Conservation (phyloP, 2,888 invertebrate species). For the Heteromurus nitidus region DNA sequence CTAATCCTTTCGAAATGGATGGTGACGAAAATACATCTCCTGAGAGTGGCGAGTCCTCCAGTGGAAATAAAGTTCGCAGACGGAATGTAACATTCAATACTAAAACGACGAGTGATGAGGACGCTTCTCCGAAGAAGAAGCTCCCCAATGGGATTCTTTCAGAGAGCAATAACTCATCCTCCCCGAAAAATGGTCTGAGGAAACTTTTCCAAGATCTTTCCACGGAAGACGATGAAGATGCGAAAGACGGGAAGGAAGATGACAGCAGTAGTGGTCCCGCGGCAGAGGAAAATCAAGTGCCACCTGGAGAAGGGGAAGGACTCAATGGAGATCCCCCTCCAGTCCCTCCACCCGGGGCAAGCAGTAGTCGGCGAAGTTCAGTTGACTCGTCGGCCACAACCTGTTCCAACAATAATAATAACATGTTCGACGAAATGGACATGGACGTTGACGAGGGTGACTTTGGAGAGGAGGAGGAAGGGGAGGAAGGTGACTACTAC, state of each 20-base stretch:
- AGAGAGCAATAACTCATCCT: constrained; percentile 37
- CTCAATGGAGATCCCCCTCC: not conserved
- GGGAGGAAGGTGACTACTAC: constrained; percentile 61
- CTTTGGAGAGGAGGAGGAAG: constrained; percentile 53
- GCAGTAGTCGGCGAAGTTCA: constrained; percentile 30
- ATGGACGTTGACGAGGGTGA: constrained; percentile 56
- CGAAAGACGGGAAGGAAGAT: constrained; percentile 9
- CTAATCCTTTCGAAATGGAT: too few relatives aligned
- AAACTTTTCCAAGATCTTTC: constrained; percentile 11
- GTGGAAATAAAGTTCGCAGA: constrained; percentile 26
- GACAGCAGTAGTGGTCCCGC: too few relatives aligned
- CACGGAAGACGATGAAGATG: constrained; percentile 32
- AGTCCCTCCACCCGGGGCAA: not conserved
- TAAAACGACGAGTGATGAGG: too few relatives aligned
- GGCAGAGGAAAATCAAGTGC: not conserved
- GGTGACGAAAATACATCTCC: constrained; percentile 34
- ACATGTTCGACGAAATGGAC: constrained; percentile 45
- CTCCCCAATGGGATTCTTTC: constrained; percentile 45
- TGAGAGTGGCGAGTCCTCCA: not conserved
- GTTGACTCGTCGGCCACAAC: constrained; percentile 54
- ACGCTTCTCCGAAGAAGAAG: not conserved
- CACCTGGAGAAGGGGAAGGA: not conserved
- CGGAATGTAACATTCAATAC: constrained; percentile 49
- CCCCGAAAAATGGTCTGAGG: constrained; percentile 5
- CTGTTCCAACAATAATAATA: constrained; percentile 57